Percentiles rank a stretch among this genome's conserved stretches.
Evolutionary conservation across 2,797 vertebrate genomes (phyloP).

Genomic region (Sebastes itinus): DNA sequence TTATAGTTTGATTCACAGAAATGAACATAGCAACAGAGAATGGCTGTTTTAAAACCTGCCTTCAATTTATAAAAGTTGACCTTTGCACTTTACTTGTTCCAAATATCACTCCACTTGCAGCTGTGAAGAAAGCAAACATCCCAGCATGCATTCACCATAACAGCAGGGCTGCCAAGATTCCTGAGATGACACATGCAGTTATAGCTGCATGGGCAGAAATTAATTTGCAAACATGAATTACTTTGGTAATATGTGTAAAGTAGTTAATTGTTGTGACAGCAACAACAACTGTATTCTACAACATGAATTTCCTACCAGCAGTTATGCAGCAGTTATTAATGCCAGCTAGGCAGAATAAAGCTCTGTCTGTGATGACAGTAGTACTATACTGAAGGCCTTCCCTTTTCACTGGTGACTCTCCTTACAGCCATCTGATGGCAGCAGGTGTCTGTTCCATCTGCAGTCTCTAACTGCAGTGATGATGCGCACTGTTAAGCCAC

Average conservation of each 20-base stretch:
- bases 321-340: too few species aligned
- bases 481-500: neutral
- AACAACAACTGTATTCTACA: neutral
- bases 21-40: neutral
- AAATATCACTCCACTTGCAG: neutral
- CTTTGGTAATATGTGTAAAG: neutral
- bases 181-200: neutral
- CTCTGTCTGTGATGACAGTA: neutral
- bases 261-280: neutral
- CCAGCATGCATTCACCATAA: neutral
- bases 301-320: neutral
- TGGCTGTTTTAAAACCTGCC: neutral
- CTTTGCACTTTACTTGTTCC: neutral
- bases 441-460: neutral
- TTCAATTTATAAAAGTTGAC: neutral
- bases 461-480: neutral
- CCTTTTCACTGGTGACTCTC: neutral
- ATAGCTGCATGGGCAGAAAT: neutral
- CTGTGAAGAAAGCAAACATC: neutral
- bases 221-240: neutral
- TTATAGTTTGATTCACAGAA: neutral
- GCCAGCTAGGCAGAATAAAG: neutral
- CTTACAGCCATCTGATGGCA: neutral
- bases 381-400: neutral
- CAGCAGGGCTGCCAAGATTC: neutral